A percentile compares a stretch with the other conserved stretches of the same genome.
phyloP scores from a whole-genome alignment of 2,888 invertebrate species.

The Patella depressa region DNA sequence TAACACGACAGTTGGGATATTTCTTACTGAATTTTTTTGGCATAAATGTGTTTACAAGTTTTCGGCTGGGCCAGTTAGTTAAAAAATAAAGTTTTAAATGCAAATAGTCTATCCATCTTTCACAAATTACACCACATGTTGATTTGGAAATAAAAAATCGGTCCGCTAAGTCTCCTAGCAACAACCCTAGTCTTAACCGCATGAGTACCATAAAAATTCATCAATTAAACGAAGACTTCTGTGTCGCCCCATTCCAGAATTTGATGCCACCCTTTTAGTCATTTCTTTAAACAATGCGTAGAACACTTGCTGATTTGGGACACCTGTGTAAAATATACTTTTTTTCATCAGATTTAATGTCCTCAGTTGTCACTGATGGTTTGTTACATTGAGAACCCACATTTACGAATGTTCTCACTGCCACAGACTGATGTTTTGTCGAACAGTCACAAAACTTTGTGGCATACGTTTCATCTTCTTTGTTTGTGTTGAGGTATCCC shows the following conservation, averaged over 20 bases:
- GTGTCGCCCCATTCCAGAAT: constrained; percentile 19
- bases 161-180: constrained; percentile 27
- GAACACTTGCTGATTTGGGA: background rate
- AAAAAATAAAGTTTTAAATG: background rate
- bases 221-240: constrained; percentile 22
- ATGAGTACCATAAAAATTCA: constrained; percentile 31
- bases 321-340: background rate
- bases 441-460: too few relatives aligned
- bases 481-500: background rate
- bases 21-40: constrained; percentile 29
- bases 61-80: background rate
- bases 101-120: constrained; percentile 15
- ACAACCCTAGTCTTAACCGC: constrained; percentile 31
- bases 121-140: constrained; percentile 22
- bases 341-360: constrained; percentile 6
- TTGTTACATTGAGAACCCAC: too few relatives aligned
- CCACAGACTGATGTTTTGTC: too few relatives aligned
- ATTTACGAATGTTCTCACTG: too few relatives aligned
- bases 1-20: constrained; percentile 34
- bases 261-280: background rate
- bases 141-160: constrained; percentile 25
- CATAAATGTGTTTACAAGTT: constrained; percentile 24
- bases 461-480: too few relatives aligned
- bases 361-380: background rate
- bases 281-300: background rate